Conservation (phyloP, 2,888 invertebrate species). For the Dorcus hopei region DNA sequence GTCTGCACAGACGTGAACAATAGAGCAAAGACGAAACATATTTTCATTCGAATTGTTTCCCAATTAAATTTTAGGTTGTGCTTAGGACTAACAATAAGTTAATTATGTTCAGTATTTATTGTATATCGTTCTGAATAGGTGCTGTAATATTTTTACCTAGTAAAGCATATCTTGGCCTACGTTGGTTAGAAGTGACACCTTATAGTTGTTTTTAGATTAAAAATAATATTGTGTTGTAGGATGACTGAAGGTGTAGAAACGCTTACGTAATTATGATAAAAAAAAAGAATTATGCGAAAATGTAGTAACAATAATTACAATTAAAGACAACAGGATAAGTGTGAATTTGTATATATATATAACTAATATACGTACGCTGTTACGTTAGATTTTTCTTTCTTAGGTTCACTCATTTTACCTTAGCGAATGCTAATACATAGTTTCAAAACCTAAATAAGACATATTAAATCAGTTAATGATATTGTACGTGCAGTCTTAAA, state of each 20-base stretch:
- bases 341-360: constrained; percentile 41
- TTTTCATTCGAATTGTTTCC: too few relatives aligned
- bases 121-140: neutral
- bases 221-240: constrained; percentile 28
- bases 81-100: too few relatives aligned
- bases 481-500: too few relatives aligned
- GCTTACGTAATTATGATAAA: constrained; percentile 41
- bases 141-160: neutral
- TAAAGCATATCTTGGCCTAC: constrained; percentile 33
- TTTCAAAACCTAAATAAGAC: neutral
- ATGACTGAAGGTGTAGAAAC: constrained; percentile 21
- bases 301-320: constrained; percentile 23
- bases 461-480: neutral
- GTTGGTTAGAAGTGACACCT: constrained; percentile 29
- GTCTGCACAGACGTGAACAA: too few relatives aligned
- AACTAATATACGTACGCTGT: constrained; percentile 35
- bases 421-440: neutral
- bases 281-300: constrained; percentile 17
- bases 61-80: too few relatives aligned
- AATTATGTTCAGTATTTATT: too few relatives aligned
- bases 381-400: constrained; percentile 22
- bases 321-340: constrained; percentile 24
- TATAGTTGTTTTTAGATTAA: constrained; percentile 30
- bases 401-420: neutral
- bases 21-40: too few relatives aligned